Evolutionary conservation across 2,113 vertebrate genomes (phyloP), one percentile per base, ranked within the genome.

Genomic region (Coturnix japonica): DNA sequence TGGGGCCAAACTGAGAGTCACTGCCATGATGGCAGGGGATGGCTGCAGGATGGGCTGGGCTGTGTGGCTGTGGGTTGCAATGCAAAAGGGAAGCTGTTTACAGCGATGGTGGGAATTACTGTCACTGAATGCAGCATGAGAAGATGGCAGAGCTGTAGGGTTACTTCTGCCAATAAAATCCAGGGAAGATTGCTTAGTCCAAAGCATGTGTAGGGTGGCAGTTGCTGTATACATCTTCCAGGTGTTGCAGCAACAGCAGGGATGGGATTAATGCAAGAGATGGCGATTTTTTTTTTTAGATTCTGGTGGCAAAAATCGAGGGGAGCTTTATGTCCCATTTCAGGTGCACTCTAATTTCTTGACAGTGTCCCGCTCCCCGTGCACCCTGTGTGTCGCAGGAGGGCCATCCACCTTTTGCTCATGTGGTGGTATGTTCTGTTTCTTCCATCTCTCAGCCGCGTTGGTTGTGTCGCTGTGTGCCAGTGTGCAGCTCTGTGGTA

Each of bases 251-350:
- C 44, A 78, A 72, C 35, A 66, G 65, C 57, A 91, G n/a, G 17
- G 47, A 63, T 41, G 49, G 85, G n/a, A 59, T 74, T 53, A 80
- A n/a, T 93, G 31, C 64, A 37, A 80, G 43, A 75, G 20, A 26
- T 37, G 64, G 21, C 41, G 60, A 16, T 69, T 54, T 11, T 26
- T 89, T 25, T 57, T 46, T 6, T n/a, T n/a, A n/a, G 28, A 64
- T 90, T 91, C 60, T 63, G n/a, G 43, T 72, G n/a, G 53, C 23
- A 87, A 73, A 83, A 33, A 82, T 3, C 56, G n/a, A 74, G 39
- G 12, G 17, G 37, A 37, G 37, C 37, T 37, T 37, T 37, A 37
- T 37, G 37, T 37, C 37, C 37, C 37, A 37, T 37, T 37, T 37
- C 37, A 37, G 37, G 37, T 37, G 37, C 37, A 10, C 37, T 37